Evolutionary conservation across 1,140 invertebrate genomes (phyloP).

Genomic region (Oreohelix idahoensis): DNA sequence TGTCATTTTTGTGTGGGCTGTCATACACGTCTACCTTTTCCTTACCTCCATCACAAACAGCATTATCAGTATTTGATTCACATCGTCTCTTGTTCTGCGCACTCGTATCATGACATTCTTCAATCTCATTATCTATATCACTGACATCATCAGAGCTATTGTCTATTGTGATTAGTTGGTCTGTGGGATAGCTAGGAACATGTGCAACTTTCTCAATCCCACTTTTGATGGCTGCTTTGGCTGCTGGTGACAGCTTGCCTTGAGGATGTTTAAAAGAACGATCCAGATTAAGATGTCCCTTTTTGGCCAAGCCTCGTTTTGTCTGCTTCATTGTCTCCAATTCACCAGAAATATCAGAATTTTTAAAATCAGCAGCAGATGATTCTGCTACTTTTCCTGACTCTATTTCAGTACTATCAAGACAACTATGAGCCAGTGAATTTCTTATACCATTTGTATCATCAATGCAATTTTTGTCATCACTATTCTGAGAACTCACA

Average conservation of each 20-base stretch:
- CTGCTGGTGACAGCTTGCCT: background rate
- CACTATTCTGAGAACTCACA: background rate
- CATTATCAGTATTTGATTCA: background rate
- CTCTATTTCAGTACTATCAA: background rate
- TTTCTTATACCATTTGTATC: background rate
- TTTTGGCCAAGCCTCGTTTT: constrained; percentile 15
- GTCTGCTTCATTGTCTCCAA: background rate
- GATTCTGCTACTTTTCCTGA: background rate
- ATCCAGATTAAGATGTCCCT: background rate
- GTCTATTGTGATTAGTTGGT: background rate
- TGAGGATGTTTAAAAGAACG: constrained; percentile 22
- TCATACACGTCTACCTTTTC: background rate
- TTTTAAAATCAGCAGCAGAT: background rate
- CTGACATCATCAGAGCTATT: background rate
- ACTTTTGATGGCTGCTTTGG: background rate
- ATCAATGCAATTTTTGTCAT: background rate
- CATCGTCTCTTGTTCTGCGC: background rate
- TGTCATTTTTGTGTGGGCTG: background rate
- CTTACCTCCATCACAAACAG: background rate
- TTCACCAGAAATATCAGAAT: background rate
- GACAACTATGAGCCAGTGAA: background rate
- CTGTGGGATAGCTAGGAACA: background rate
- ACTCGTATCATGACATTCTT: background rate
- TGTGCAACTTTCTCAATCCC: background rate
- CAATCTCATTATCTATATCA: constrained; percentile 1